phyloP scores from a whole-genome alignment of 2,888 invertebrate species.

The Phyllotreta striolata region DNA sequence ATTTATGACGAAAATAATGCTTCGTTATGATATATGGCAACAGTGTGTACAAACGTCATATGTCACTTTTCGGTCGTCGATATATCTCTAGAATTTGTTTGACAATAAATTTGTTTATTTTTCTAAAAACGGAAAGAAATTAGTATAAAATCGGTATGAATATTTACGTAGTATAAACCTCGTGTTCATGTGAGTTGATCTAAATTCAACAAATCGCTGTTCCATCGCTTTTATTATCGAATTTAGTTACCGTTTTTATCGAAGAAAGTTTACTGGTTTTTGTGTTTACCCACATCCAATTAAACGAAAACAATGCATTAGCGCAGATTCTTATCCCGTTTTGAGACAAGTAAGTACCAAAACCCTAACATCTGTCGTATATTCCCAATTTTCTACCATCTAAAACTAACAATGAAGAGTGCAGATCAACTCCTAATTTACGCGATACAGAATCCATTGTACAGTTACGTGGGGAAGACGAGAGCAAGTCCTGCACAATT shows the following conservation, averaged over 20 bases:
- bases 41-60: constrained; percentile 43
- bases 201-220: constrained; percentile 2
- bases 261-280: constrained; percentile 19
- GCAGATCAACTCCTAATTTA: too few relatives aligned
- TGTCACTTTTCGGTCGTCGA: constrained; percentile 54
- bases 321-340: background rate
- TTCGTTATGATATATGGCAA: constrained; percentile 8
- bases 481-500: background rate
- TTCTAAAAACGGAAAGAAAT: constrained; percentile 44
- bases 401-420: too few relatives aligned
- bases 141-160: constrained; percentile 3
- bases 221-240: background rate
- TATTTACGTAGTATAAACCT: constrained; percentile 10
- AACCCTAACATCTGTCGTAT: too few relatives aligned
- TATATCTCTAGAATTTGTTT: constrained; percentile 55
- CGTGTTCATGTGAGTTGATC: background rate
- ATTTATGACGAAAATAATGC: background rate
- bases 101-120: constrained; percentile 59
- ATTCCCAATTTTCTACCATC: too few relatives aligned
- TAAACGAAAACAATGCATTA: constrained; percentile 24
- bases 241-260: constrained; percentile 18
- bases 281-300: constrained; percentile 13
- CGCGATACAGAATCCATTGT: too few relatives aligned
- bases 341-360: too few relatives aligned
- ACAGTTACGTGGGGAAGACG: too few relatives aligned